Conservation (phyloP, 2,888 invertebrate genomes). For the Leptopterna dolabrata region DNA sequence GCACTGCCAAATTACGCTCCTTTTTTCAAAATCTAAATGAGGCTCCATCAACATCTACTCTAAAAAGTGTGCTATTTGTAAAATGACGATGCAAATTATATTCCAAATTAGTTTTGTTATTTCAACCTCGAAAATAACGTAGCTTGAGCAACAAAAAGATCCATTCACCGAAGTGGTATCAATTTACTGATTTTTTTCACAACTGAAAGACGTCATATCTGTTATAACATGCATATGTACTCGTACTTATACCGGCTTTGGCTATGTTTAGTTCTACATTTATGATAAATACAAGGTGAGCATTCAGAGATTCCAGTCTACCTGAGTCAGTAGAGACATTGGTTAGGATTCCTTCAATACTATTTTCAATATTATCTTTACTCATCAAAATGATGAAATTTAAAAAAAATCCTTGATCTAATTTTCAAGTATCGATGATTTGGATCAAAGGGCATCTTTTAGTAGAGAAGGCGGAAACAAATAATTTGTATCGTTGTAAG, state of each 20-base stretch:
- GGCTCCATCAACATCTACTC: slow-evolving; percentile 43
- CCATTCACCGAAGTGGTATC: not conserved
- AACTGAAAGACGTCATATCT: not conserved
- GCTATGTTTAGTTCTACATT: slow-evolving; percentile 17
- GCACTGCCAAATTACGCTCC: slow-evolving; percentile 50
- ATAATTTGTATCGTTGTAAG: no score
- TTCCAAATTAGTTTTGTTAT: not conserved
- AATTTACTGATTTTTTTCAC: not conserved
- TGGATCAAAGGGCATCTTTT: no score
- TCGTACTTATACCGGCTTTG: not conserved
- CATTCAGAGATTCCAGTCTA: not conserved
- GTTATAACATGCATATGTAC: not conserved
- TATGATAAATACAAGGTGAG: not conserved
- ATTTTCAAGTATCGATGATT: no score
- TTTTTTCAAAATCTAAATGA: slow-evolving; percentile 34
- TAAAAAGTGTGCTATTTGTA: slow-evolving; percentile 28
- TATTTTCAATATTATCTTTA: no score
- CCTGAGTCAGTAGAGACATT: not conserved
- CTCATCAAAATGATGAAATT: no score
- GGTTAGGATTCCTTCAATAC: not conserved
- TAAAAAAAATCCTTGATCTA: no score
- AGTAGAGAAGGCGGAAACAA: no score
- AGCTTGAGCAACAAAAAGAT: not conserved
- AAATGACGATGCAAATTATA: slow-evolving; percentile 34
- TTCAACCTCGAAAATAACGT: slow-evolving; percentile 3